Percentiles rank a stretch among this genome's conserved stretches.
Evolutionary conservation across 2,113 vertebrate genomes (phyloP).

Genomic region (Sakesphorus luctuosus): DNA sequence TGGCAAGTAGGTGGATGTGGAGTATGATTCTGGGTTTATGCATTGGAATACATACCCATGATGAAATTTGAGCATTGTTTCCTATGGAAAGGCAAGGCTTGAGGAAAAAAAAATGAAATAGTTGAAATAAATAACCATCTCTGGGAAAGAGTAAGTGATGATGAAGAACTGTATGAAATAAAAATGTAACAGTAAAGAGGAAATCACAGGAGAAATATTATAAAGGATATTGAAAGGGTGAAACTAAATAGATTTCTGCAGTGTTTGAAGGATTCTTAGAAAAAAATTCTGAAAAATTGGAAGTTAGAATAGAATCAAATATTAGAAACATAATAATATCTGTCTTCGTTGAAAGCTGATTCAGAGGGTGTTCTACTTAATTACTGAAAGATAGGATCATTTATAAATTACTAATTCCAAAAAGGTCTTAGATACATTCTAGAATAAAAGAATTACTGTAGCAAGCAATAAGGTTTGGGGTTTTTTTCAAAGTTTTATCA

Average conservation of each 20-base stretch:
- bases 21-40: background rate
- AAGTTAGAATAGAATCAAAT: background rate
- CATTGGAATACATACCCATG: rapidly evolving
- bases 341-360: background rate
- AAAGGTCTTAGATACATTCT: background rate
- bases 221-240: background rate
- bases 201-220: background rate
- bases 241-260: background rate
- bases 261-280: background rate
- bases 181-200: background rate
- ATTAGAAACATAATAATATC: background rate
- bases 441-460: background rate
- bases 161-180: background rate
- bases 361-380: background rate
- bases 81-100: background rate
- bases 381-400: background rate
- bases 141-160: background rate
- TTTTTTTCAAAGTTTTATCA: background rate
- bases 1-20: background rate
- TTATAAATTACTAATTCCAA: background rate
- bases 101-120: background rate
- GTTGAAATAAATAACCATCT: background rate
- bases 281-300: background rate
- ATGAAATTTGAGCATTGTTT: background rate
- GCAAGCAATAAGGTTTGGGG: background rate